phyloP scores from a whole-genome alignment of 2,113 vertebrate genomes.

The Taurulus bubalis region DNA sequence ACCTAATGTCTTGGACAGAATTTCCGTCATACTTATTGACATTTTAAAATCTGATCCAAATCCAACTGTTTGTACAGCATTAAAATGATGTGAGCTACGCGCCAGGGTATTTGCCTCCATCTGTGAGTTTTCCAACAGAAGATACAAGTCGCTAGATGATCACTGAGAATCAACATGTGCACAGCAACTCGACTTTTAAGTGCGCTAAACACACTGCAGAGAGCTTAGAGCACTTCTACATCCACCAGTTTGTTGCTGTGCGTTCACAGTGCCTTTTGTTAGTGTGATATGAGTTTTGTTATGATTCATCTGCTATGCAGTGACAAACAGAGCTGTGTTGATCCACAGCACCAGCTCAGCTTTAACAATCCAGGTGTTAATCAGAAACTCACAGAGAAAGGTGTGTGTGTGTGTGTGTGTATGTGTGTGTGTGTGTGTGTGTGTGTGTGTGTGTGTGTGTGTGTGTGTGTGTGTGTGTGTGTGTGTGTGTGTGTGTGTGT shows the following conservation, averaged over 20 bases:
- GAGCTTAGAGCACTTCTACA: neutral
- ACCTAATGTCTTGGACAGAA: neutral
- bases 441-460: slow-evolving; percentile 5
- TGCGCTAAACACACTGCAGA: slow-evolving; percentile 6
- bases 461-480: slow-evolving; percentile 10
- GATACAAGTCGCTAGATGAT: neutral
- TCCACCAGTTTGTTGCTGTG: neutral
- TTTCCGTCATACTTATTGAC: neutral
- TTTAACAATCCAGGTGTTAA: slow-evolving; percentile 44
- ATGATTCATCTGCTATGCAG: slow-evolving; percentile 2
- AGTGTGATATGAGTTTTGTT: slow-evolving; percentile 16
- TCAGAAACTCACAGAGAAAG: slow-evolving; percentile 15
- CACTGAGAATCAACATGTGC: slow-evolving; percentile 4
- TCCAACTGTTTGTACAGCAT: neutral
- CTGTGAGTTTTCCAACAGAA: neutral
- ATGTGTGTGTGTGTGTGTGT: slow-evolving; percentile 4
- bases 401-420: neutral
- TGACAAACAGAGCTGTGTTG: slow-evolving; percentile 29
- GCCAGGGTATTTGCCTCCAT: neutral
- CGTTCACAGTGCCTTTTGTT: neutral
- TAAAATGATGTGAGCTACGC: neutral
- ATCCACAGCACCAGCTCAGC: slow-evolving; percentile 12
- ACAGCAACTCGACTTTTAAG: neutral
- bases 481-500: slow-evolving; percentile 6
- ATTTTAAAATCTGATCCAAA: neutral